A percentile compares a stretch with the other conserved stretches of the same genome.
Evolutionary conservation across 2,113 vertebrate species (phyloP).

Genomic region (Physeter macrocephalus): DNA sequence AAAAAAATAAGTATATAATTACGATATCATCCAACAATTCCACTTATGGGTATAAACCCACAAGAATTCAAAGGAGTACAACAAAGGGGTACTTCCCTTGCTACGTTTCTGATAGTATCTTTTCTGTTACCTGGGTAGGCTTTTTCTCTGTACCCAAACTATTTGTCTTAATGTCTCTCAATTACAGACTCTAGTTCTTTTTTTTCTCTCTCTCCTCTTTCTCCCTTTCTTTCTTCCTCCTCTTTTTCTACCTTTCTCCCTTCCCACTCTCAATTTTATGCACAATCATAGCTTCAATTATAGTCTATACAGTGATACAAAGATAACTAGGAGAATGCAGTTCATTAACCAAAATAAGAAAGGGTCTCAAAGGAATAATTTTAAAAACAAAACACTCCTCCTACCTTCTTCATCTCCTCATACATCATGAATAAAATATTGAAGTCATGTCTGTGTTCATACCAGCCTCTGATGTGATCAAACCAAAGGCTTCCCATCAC

Average conservation of each 20-base stretch:
- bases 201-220: not conserved
- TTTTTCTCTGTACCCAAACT: not conserved
- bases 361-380: not conserved
- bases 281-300: not conserved
- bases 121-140: not conserved
- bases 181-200: not conserved
- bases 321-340: not conserved
- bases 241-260: not conserved
- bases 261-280: not conserved
- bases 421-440: constrained; percentile 81
- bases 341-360: not conserved
- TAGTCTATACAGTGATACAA: not conserved
- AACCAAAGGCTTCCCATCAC: constrained; percentile 73
- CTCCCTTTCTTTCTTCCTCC: not conserved
- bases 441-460: constrained; percentile 77
- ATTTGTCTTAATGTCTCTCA: no score
- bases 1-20: not conserved
- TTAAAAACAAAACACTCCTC: not conserved
- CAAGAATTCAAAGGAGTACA: not conserved
- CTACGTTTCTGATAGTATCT: not conserved
- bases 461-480: constrained; percentile 81
- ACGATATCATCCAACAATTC: not conserved
- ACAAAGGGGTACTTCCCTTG: no score
- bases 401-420: constrained; percentile 83
- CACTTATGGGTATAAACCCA: not conserved